Base-by-base conservation (phyloP, 2,113 vertebrate species). In the Pluvialis apricaria region DNA sequence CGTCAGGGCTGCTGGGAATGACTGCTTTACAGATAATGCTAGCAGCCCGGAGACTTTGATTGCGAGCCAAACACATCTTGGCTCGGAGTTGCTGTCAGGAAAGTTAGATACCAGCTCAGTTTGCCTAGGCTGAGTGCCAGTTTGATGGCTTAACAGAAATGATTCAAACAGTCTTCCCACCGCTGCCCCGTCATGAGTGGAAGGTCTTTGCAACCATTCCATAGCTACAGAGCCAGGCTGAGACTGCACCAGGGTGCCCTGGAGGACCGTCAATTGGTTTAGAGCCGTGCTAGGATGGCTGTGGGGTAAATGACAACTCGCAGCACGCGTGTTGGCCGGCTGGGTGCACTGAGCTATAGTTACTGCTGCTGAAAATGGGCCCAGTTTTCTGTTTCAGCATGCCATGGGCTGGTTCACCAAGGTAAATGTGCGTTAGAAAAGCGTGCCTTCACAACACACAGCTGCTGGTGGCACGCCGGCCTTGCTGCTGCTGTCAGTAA, bases 21-120 rank as follows among this genome's bases (percentile, higher is more conserved):
- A 58, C 58, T 25, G 81, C 72, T 60, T 60, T 88, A 66, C 89
- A 97, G 95, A 95, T 79, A 93, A 40, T 47, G 73, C 69, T 84
- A 62, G 60, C 76, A 93, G 92, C 55, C 79, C 8, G 0, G 0
- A 64, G 60, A 9, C 90, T 94, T 96, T 95, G 95, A 84, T 32
- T 22, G 81, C 0, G 6, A 91, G 92, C 95, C 95, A 96, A 80
- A 78, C 5, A 51, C 28, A 13, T 26, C 88, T 82, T 73, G 73
- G 81, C 91, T 94, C 57, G 3, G 80, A 54, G 80, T 4, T 72
- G 92, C 91, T 92, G 86, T 45, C 83, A 87, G 77, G 49, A 13
- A 68, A 44, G 77, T 21, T 31, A 86, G 94, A 89, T 45, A 82
- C 21, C 73, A 84, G 91, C 86, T 72, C 4, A 0, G 88, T 92